Base-by-base conservation (phyloP, 2,797 vertebrate genomes). In the Acropternis orthonyx region DNA sequence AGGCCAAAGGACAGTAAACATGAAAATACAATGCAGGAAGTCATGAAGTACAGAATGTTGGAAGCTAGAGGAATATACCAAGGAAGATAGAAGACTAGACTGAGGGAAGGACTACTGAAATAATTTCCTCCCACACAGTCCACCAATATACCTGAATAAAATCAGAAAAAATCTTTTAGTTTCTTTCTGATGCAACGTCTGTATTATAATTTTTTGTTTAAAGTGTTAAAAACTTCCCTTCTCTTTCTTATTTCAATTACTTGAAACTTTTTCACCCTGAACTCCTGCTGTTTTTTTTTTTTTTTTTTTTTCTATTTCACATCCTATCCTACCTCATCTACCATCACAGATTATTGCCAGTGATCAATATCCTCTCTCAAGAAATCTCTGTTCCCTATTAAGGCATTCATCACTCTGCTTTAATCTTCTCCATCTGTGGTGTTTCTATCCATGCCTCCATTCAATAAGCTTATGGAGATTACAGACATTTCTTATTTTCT, bases 91-190 rank as follows among this genome's bases (percentile, higher is more conserved):
- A 81, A 52, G 58, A 84, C 81, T 3, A 49, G 21, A 22, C 7
- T 0, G 2, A 62, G 13, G 18, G 30, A 72, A 71, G 17, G 21
- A 58, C 6, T 16, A 6, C 5, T 46, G 43, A 43, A 44, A 20
- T 3, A 20, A 5, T 58, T 88, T 59, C 17, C n/a, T 73, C 3
- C 0, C 4, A 58, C 6, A 11, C 0, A 1, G 3, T 71, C 9
- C 2, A 36, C 16, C 10, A 43, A 26, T 0, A 3, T 18, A 65
- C 12, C 4, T 79, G 37, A 48, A 36, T 32, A 82, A 82, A 90
- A 52, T 10, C 20, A 65, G 41, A 85, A 3, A 63, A 14, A 55
- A 34, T 34, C 28, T 67, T 26, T 49, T 51, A 28, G 10, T 6
- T 3, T 67, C 68, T 27, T 94, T 30, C 39, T 67, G 9, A 21